phyloP scores from a whole-genome alignment of 2,888 invertebrate species.

The Caenorhabditis virilis region DNA sequence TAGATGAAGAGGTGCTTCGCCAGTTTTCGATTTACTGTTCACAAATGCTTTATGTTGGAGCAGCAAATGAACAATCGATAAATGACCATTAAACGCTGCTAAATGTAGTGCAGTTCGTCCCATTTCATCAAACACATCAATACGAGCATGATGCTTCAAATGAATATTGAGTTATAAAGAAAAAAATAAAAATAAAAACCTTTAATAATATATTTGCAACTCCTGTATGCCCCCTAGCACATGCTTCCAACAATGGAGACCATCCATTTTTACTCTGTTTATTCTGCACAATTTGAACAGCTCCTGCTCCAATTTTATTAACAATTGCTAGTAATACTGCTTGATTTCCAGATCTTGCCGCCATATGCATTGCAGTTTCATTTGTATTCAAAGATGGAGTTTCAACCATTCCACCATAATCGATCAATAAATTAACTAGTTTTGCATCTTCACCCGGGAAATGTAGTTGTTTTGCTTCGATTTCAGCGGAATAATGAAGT shows the following conservation, averaged over 20 bases:
- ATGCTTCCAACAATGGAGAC: constrained; percentile 94
- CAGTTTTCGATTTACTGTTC: constrained; percentile 94
- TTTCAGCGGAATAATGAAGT: constrained; percentile 89
- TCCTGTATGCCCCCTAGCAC: constrained; percentile 91
- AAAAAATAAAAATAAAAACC: neutral
- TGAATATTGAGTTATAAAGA: constrained; percentile 71
- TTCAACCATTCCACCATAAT: constrained; percentile 78
- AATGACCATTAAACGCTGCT: constrained; percentile 86
- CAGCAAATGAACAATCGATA: constrained; percentile 75
- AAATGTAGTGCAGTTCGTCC: constrained; percentile 88
- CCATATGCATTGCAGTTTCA: constrained; percentile 94
- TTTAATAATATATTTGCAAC: constrained; percentile 78
- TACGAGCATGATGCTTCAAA: constrained; percentile 86
- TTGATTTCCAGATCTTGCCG: constrained; percentile 86
- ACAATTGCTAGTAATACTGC: constrained; percentile 93
- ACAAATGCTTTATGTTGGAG: constrained; percentile 96
- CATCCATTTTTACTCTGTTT: constrained; percentile 86
- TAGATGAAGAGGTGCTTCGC: constrained; percentile 92
- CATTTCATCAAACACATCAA: constrained; percentile 96
- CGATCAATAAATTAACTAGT: constrained; percentile 85
- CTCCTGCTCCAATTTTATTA: constrained; percentile 83
- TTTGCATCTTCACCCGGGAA: constrained; percentile 79
- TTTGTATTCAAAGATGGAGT: constrained; percentile 74
- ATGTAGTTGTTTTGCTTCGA: constrained; percentile 82
- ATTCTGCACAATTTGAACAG: constrained; percentile 91